These are phyloP conservation scores for Acrobasis consociella DNA, from an alignment of 2,888 invertebrate species.

Conservation along the genomic window DNA sequence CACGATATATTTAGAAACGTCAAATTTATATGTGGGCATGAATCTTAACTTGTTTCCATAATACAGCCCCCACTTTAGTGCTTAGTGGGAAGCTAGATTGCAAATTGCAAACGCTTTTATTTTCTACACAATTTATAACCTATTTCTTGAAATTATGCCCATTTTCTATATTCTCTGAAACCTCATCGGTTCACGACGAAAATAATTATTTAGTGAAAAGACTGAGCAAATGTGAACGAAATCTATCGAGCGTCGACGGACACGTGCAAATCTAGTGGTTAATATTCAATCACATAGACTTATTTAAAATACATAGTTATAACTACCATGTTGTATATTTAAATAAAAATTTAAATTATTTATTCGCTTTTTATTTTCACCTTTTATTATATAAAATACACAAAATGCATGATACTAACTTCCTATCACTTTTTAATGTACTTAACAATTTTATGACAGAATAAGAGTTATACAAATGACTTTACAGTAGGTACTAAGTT, in stretches of 20 bases:
- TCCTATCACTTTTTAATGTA: too few species aligned
- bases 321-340: conserved; percentile 79
- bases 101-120: background rate
- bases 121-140: background rate
- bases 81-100: too few species aligned
- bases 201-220: conserved; percentile 56
- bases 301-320: conserved; percentile 68
- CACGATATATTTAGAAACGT: too few species aligned
- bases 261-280: conserved; percentile 60
- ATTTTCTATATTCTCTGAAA: conserved; percentile 14
- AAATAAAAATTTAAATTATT: conserved; percentile 70
- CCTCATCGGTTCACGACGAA: conserved; percentile 31
- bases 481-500: too few species aligned
- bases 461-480: too few species aligned
- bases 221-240: conserved; percentile 65
- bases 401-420: too few species aligned
- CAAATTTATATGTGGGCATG: too few species aligned
- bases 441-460: too few species aligned
- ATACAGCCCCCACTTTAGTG: too few species aligned
- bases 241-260: conserved; percentile 42
- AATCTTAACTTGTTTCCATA: too few species aligned
- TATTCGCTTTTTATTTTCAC: conserved; percentile 33
- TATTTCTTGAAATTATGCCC: background rate
- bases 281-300: conserved; percentile 73
- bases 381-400: too few species aligned